Base-by-base conservation (phyloP, 1,140 invertebrate species). In the Temnothorax longispinosus region DNA sequence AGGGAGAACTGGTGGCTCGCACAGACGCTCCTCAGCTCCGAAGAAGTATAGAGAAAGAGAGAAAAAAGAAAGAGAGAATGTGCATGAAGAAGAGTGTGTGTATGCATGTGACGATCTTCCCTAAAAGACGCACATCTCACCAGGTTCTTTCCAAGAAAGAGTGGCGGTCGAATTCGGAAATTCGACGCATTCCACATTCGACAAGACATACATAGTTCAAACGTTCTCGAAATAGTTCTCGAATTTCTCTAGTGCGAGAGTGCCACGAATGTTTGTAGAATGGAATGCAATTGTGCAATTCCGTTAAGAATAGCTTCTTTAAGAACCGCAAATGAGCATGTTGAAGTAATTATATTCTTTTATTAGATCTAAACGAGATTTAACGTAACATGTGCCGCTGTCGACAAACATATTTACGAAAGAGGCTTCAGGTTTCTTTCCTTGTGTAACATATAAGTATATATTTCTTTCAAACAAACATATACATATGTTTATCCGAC, bases 121-220 rank as follows among this genome's bases (percentile, higher is more conserved):
- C 13, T 56, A 47, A 84, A 72, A 84, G 18, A 41, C 38, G 69
- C 27, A 35, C 54, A 54, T 62, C 56, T 84, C 69, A 52, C 21
- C n/a, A 27, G 52, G n/a, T 27, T 27, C 41, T 62, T 74, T 74
- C 54, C 32, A 35, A 60, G 54, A 74, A 84, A 60, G n/a, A 74
- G 54, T 47, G 21, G 27, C 13, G 41, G n/a, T 62, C 54, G 27
- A 47, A 74, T 47, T 81, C 60, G 56, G 13, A 56, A 82, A 80
- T 58, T 69, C 32, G 52, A 72, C 11, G 52, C 21, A 62, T 77
- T 60, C 38, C 21, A 10, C 44, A 47, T 47, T 13, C 47, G 47
- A 47, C 38, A 47, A 44, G 15, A 78, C 18, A 27, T 4, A 81
- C 6, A 38, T 32, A n/a, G 4, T n/a, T 50, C 4, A 35, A 44